phyloP scores from a whole-genome alignment of 2,797 vertebrate genomes.

The Gallirallus australis region DNA sequence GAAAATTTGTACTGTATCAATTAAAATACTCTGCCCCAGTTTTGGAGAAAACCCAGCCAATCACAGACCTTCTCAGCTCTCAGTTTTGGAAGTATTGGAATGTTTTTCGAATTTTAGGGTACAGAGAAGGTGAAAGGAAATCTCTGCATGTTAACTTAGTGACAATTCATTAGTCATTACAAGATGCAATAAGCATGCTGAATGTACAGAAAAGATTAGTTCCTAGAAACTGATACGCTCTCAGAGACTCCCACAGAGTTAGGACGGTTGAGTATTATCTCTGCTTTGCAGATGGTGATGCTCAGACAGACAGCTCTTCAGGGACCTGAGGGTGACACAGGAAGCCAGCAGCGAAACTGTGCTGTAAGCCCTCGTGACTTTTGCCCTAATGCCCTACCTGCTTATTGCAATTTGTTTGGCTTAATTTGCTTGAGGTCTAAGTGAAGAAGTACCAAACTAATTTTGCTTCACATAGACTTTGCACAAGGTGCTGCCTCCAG shows the following conservation, averaged over 20 bases:
- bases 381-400: neutral
- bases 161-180: neutral
- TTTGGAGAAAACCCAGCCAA: constrained; percentile 6
- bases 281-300: neutral
- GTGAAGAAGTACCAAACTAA: neutral
- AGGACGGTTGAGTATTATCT: neutral
- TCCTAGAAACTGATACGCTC: neutral
- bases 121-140: neutral
- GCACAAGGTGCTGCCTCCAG: neutral
- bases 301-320: neutral
- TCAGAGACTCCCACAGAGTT: neutral
- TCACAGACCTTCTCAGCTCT: neutral
- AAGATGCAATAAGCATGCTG: neutral
- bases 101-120: neutral
- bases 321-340: neutral
- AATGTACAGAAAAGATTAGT: neutral
- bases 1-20: neutral
- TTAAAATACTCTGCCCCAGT: neutral
- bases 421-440: neutral
- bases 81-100: neutral
- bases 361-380: neutral
- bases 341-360: neutral
- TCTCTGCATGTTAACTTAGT: neutral
- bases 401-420: neutral
- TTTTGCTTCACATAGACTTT: neutral